A percentile compares a stretch with the other conserved stretches of the same genome.
phyloP scores from a whole-genome alignment of 2,888 invertebrate species.

The Chrysomela aeneicollis region DNA sequence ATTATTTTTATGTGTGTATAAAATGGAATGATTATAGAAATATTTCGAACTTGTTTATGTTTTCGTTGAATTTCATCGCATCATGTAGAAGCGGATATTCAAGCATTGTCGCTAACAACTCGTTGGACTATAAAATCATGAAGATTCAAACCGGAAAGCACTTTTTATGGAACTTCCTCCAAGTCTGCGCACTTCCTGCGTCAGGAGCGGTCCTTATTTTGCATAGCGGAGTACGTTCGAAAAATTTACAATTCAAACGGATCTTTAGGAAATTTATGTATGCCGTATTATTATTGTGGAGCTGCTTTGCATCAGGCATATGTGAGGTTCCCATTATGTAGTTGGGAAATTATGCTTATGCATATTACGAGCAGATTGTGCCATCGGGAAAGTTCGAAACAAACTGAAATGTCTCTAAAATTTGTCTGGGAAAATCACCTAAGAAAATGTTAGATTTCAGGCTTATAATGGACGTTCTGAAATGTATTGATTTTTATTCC shows the following conservation, averaged over 20 bases:
- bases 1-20: no score
- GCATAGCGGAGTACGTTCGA: constrained; percentile 52
- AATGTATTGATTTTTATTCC: no score
- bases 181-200: constrained; percentile 54
- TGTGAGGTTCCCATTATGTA: constrained; percentile 37
- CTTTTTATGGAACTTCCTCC: constrained; percentile 53
- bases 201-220: constrained; percentile 52
- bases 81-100: constrained; percentile 25
- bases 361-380: background rate
- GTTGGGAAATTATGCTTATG: constrained; percentile 17
- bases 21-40: no score
- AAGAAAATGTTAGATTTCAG: no score
- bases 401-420: background rate
- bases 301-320: constrained; percentile 34
- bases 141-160: constrained; percentile 56
- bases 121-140: constrained; percentile 53
- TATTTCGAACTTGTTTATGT: no score
- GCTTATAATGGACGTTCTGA: no score
- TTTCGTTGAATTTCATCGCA: constrained; percentile 19
- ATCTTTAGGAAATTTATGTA: constrained; percentile 41
- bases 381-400: background rate
- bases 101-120: constrained; percentile 42
- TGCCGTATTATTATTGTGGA: constrained; percentile 40
- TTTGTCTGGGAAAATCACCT: no score
- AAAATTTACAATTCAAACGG: constrained; percentile 56